Conservation (phyloP, 1,140 invertebrate genomes). For the Orchesella cincta region DNA sequence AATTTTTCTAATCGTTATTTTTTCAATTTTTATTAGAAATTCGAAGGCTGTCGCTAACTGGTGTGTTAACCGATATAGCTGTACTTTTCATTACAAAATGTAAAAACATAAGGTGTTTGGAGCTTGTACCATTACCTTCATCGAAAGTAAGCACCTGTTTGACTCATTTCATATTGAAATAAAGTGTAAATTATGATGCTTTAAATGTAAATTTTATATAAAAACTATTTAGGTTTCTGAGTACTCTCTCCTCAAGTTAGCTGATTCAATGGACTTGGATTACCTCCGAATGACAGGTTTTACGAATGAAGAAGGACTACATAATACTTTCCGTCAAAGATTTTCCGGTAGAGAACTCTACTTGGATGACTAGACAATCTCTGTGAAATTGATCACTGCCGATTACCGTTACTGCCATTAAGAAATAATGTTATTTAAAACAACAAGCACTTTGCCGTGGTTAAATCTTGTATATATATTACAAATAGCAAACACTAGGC, state of each 20-base stretch:
- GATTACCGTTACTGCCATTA: too few species aligned
- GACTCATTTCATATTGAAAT: background rate
- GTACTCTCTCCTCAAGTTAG: slow-evolving; percentile 21
- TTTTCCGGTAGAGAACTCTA: slow-evolving; percentile 38
- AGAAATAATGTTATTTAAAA: background rate
- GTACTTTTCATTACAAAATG: slow-evolving; percentile 33
- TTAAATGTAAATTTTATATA: background rate
- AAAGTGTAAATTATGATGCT: background rate
- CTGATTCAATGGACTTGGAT: slow-evolving; percentile 32
- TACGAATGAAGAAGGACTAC: too few species aligned
- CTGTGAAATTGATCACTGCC: slow-evolving; percentile 18
- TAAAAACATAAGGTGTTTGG: slow-evolving; percentile 22
- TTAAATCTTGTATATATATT: background rate
- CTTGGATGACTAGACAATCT: slow-evolving; percentile 22
- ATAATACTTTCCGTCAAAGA: too few species aligned
- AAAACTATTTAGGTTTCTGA: slow-evolving; percentile 27
- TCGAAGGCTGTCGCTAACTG: slow-evolving; percentile 32
- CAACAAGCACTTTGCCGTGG: background rate
- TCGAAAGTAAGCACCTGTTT: slow-evolving; percentile 21
- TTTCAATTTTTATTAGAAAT: slow-evolving; percentile 20
- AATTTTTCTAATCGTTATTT: background rate
- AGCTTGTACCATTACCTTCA: slow-evolving; percentile 25
- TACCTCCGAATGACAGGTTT: slow-evolving; percentile 32
- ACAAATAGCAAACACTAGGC: background rate
- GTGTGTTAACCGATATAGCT: slow-evolving; percentile 30